phyloP scores from a whole-genome alignment of 2,113 vertebrate genomes.

The Sus scrofa region DNA sequence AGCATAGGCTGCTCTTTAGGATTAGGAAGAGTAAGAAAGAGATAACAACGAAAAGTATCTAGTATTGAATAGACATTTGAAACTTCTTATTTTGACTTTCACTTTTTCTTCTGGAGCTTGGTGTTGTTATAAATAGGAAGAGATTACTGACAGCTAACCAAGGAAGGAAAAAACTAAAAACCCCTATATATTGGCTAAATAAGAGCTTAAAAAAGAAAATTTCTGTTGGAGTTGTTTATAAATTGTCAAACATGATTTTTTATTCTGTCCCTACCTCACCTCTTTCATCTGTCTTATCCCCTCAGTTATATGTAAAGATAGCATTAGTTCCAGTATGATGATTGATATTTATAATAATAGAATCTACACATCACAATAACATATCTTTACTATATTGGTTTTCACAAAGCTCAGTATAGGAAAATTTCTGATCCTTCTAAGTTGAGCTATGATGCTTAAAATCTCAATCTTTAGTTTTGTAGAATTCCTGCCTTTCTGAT shows the following conservation, averaged over 20 bases:
- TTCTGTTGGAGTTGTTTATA: not conserved
- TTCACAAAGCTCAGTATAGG: slow-evolving; percentile 8
- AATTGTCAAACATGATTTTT: not conserved
- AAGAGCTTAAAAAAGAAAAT: not conserved
- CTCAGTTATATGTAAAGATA: not conserved
- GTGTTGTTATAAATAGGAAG: not conserved
- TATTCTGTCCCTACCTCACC: not conserved
- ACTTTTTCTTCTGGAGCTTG: slow-evolving; percentile 27
- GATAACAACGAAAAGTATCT: not conserved
- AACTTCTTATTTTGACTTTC: not conserved
- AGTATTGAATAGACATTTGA: not conserved
- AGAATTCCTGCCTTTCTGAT: not conserved
- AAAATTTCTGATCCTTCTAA: slow-evolving; percentile 8
- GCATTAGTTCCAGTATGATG: not conserved
- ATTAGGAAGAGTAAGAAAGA: slow-evolving; percentile 10
- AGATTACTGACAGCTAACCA: not conserved
- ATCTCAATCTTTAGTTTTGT: not conserved
- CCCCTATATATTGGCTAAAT: not conserved
- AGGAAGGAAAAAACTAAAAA: not conserved
- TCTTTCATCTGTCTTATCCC: not conserved
- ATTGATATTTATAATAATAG: not conserved
- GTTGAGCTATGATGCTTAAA: not conserved
- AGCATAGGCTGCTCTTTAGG: slow-evolving; percentile 2
- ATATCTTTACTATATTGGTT: not conserved
- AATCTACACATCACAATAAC: not conserved